phyloP scores from a whole-genome alignment of 2,888 invertebrate species.

The Noctua pronuba region DNA sequence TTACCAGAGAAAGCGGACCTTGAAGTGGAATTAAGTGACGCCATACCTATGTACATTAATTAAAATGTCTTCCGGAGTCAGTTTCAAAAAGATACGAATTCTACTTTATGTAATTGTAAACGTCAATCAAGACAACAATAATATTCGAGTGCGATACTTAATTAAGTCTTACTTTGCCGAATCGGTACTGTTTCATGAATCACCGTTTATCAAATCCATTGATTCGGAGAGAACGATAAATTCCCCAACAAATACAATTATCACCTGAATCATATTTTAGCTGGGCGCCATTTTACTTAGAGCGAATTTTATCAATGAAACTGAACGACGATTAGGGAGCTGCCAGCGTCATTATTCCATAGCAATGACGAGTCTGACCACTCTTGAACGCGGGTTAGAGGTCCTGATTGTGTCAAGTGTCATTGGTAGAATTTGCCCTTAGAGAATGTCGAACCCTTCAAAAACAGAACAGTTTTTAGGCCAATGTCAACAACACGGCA shows the following conservation, averaged over 20 bases:
- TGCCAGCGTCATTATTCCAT: background rate
- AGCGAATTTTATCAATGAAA: background rate
- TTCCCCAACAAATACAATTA: constrained; percentile 9
- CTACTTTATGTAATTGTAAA: constrained; percentile 1
- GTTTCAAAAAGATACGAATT: background rate
- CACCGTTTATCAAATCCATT: constrained; percentile 12
- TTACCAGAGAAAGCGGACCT: background rate
- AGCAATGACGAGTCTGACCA: background rate
- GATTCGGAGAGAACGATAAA: background rate
- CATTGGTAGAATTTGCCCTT: background rate
- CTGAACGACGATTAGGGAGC: background rate
- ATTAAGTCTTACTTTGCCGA: background rate
- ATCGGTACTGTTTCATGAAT: constrained; percentile 4
- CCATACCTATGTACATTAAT: background rate
- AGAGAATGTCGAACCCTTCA: background rate
- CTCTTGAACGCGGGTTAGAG: background rate
- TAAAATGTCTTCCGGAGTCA: background rate
- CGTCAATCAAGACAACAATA: background rate
- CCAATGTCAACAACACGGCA: constrained; percentile 66
- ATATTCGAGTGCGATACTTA: background rate
- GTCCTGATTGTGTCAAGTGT: background rate
- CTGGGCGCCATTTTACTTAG: constrained; percentile 1
- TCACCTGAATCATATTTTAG: background rate
- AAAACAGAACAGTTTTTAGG: constrained; percentile 58
- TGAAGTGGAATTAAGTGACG: background rate